These are phyloP conservation scores for Kobus ellipsiprymnus DNA, from an alignment of 2,113 vertebrate genomes.

Conservation along the genomic window DNA sequence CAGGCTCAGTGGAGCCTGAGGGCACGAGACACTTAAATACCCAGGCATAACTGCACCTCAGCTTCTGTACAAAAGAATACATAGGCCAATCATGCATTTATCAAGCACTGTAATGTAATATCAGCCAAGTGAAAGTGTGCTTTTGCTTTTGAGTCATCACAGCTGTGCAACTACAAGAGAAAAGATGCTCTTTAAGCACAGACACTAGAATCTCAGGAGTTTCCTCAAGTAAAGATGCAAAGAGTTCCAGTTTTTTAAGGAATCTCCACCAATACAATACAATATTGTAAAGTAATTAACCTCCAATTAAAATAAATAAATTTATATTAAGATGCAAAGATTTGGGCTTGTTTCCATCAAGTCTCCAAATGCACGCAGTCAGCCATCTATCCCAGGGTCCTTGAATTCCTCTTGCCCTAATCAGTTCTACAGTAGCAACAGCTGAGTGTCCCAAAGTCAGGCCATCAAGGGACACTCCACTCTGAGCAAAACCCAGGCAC, in stretches of 20 bases:
- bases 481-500: neutral
- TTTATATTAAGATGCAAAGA: neutral
- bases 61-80: neutral
- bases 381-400: neutral
- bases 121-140: neutral
- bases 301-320: no score
- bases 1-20: neutral
- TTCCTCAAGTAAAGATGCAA: neutral
- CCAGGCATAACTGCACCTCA: neutral
- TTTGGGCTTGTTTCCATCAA: no score
- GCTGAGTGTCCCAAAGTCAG: neutral
- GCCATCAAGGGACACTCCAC: neutral
- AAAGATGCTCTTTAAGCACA: neutral
- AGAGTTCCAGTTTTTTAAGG: no score
- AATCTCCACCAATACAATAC: no score
- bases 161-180: neutral
- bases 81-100: neutral
- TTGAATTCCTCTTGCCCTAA: neutral
- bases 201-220: neutral
- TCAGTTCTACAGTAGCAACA: neutral
- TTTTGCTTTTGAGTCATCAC: neutral
- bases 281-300: no score
- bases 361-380: neutral
- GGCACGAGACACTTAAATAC: neutral
- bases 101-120: neutral